Evolutionary conservation across 2,888 invertebrate genomes (phyloP).

Genomic region (Harpalus rufipes): DNA sequence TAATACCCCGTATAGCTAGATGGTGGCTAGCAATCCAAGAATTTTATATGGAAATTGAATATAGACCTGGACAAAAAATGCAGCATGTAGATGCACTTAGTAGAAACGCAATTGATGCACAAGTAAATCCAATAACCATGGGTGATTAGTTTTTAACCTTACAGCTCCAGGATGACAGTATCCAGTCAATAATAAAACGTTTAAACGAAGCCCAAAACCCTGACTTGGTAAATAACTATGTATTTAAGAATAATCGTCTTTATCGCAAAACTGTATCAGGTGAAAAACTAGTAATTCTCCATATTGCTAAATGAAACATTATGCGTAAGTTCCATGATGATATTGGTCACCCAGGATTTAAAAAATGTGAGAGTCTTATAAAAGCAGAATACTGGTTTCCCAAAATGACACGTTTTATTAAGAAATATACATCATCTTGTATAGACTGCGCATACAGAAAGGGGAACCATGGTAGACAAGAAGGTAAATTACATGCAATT

Average conservation of each 20-base stretch:
- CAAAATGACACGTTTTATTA: constrained; percentile 12
- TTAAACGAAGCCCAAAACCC: not conserved
- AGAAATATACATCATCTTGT: constrained; percentile 14
- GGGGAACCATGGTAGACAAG: constrained; percentile 1
- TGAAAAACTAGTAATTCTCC: not conserved
- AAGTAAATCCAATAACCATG: not conserved
- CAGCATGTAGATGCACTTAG: constrained; percentile 72
- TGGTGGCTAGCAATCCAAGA: constrained; percentile 70
- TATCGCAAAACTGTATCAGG: constrained; percentile 15
- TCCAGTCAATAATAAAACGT: constrained; percentile 13
- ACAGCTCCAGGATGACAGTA: not conserved
- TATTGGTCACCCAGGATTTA: constrained; percentile 18
- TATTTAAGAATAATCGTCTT: constrained; percentile 1
- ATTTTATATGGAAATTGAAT: constrained; percentile 69
- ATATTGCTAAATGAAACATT: not conserved
- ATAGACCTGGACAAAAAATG: constrained; percentile 70
- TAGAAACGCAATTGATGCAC: constrained; percentile 42
- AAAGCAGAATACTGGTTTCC: constrained; percentile 20
- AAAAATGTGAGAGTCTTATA: not conserved
- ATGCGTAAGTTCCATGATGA: constrained; percentile 16
- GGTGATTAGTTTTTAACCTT: not conserved
- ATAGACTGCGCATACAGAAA: constrained; percentile 13
- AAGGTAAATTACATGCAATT: constrained; percentile 20
- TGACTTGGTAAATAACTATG: constrained; percentile 9
- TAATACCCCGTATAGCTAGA: constrained; percentile 68